Evolutionary conservation across 2,113 vertebrate species (phyloP).

Genomic region (Brienomyrus longianalis): DNA sequence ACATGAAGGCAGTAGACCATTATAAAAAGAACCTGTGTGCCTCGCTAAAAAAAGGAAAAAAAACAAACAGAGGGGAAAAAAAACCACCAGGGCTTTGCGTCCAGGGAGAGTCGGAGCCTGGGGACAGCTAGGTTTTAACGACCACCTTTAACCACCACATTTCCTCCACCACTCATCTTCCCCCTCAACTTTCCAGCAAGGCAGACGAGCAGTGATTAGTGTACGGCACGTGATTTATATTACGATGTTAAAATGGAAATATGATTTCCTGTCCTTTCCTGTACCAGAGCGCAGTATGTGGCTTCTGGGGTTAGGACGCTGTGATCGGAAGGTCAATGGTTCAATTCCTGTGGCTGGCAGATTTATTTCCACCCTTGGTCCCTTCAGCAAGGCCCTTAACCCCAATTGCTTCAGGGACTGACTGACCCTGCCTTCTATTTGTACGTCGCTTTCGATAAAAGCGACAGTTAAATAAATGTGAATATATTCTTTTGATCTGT

Average conservation of each 20-base stretch:
- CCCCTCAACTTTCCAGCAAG: neutral
- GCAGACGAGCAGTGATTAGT: neutral
- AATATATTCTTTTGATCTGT: neutral
- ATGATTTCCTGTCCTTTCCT: neutral
- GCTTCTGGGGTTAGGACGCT: neutral
- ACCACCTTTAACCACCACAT: neutral
- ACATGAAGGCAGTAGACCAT: conserved; percentile 3
- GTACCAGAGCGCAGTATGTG: neutral
- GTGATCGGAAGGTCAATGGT: neutral
- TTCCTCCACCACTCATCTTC: neutral
- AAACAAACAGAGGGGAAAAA: neutral
- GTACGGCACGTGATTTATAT: neutral
- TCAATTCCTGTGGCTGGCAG: neutral
- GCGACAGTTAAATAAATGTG: neutral
- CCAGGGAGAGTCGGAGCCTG: neutral
- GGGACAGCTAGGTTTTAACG: neutral
- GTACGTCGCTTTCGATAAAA: neutral
- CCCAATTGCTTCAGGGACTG: neutral
- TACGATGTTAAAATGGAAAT: neutral
- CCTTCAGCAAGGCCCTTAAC: neutral
- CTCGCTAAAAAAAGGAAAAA: neutral
- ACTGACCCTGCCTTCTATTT: neutral
- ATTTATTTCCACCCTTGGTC: neutral
- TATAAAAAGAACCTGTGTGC: neutral
- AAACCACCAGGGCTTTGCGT: neutral